These are phyloP conservation scores for Odocoileus hemionus DNA, from an alignment of 2,113 vertebrate species.

Conservation along the genomic window DNA sequence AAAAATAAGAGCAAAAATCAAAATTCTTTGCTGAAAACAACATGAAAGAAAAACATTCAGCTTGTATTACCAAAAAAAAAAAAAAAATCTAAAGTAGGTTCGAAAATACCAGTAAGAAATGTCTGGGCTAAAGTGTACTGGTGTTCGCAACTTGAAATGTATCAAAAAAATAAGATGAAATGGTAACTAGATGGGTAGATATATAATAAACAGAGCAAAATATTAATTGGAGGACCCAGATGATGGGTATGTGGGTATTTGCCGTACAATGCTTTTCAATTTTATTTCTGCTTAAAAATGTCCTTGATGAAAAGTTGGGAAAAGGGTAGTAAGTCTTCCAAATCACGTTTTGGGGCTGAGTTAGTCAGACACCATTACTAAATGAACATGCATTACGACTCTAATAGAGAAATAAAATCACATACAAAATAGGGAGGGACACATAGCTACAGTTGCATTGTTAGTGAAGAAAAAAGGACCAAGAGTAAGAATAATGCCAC, in stretches of 20 bases:
- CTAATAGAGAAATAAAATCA: conserved; percentile 21
- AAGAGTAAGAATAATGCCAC: not conserved
- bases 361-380: not conserved
- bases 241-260: not conserved
- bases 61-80: not conserved
- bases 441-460: not conserved
- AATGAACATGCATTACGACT: not conserved
- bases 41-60: not conserved
- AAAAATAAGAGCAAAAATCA: not conserved
- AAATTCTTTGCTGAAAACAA: not conserved
- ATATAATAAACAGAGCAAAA: not conserved
- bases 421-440: not conserved
- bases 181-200: too few species aligned
- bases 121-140: not conserved
- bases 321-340: not conserved
- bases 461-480: not conserved
- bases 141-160: not conserved
- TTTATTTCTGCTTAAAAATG: not conserved
- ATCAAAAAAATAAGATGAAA: not conserved
- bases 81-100: not conserved
- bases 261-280: not conserved
- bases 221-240: not conserved
- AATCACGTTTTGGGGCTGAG: not conserved
- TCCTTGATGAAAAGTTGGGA: not conserved
- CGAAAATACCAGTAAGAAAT: not conserved